Evolutionary conservation across 2,888 invertebrate genomes (phyloP).

Genomic region (Drosophila borealis): DNA sequence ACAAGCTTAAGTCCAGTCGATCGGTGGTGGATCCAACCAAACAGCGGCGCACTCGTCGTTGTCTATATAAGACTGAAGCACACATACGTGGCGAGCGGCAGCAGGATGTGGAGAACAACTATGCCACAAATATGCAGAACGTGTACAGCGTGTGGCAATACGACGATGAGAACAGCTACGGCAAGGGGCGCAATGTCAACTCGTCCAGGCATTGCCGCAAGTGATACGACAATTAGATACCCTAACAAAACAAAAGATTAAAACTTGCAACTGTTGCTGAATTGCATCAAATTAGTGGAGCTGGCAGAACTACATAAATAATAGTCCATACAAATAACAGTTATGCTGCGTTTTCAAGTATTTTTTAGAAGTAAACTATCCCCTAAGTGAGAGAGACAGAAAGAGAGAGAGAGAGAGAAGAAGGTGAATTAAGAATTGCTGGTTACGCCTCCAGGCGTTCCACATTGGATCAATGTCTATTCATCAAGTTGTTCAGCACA

Average conservation of each 20-base stretch:
- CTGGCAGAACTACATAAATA: conserved; percentile 9
- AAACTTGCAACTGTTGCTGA: neutral
- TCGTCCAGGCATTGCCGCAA: conserved; percentile 76
- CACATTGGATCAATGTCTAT: conserved; percentile 9
- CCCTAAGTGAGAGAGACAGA: conserved; percentile 15
- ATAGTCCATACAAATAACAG: conserved; percentile 14
- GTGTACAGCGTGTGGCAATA: conserved; percentile 65
- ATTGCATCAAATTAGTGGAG: conserved; percentile 4
- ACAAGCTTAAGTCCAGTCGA: conserved; percentile 48
- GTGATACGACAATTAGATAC: conserved; percentile 64
- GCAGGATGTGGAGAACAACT: conserved; percentile 75
- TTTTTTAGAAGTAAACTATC: conserved; percentile 56
- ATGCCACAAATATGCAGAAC: conserved; percentile 67
- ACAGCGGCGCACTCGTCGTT: conserved; percentile 81
- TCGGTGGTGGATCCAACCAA: conserved; percentile 45
- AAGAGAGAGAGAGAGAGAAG: no score
- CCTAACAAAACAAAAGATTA: conserved; percentile 5
- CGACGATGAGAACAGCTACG: conserved; percentile 77
- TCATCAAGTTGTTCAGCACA: conserved; percentile 8
- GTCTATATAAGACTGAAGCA: conserved; percentile 82
- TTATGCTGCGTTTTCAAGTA: conserved; percentile 59
- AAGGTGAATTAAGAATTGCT: neutral
- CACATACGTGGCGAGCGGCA: conserved; percentile 37
- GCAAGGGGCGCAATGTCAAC: conserved; percentile 69
- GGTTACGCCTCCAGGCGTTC: conserved; percentile 15